Evolutionary conservation across 2,888 invertebrate genomes (phyloP), one percentile per base, ranked within the genome.

Genomic region (Gastrophysa polygoni): DNA sequence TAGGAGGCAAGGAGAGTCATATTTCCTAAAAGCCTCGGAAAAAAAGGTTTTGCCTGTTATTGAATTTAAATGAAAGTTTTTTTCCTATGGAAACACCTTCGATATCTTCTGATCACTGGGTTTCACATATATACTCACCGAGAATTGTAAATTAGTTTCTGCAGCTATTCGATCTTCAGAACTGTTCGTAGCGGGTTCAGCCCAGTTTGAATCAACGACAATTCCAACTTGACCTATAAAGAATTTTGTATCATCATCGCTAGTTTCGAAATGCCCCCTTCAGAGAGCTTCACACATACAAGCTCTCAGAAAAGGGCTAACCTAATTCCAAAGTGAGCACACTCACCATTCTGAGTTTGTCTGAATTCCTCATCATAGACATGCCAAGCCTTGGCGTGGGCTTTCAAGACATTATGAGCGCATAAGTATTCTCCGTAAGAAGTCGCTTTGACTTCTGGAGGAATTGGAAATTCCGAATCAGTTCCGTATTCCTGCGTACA

Each of bases 381-480:
- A 52, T 84, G 83, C 73, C 88, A 91, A 1, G 84, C 88, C 57
- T 82, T 83, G 0, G 88, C 88, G 75, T 91, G 91, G 0, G 89
- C 87, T 60, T 87, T 79, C 16, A 92, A 77, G 58, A 87, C 79
- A 71, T 88, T 87, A 73, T 90, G 89, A 0, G 82, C 82, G 63
- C 88, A 89, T 52, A 85, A 75, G 76, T 91, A 91, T 51, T 86
- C 86, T 0, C 83, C 86, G n/a, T 85, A 71, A 6, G 87, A 87
- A 49, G 63, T 56, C 8, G 69, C 58, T 20, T 72, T 69, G 28
- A 84, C 63, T 2, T 71, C 77, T 2, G 82, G 82, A n/a, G 81
- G 81, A 8, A n/a, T n/a, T n/a, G n/a, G n/a, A n/a, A n/a, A n/a
- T n/a, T 61, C 50, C 10, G 16, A 24, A 1, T 68, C 69, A 34